Evolutionary conservation across 2,888 invertebrate genomes (phyloP), one percentile per base, ranked within the genome.

Genomic region (Drosophila longiperda): DNA sequence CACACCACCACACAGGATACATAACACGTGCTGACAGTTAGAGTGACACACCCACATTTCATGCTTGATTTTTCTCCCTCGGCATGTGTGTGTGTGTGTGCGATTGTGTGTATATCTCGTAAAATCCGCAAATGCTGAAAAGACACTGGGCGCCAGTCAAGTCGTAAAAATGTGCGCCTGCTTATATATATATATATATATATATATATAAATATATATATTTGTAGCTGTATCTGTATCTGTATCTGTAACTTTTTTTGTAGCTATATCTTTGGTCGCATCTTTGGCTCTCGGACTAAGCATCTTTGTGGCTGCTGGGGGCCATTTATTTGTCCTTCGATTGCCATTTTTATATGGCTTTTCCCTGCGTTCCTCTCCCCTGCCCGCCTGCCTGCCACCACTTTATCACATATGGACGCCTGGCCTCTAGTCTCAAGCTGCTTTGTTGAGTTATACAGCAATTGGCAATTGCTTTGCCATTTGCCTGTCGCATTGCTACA

Each of bases 81-180:
- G 42, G 9, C 20, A 15, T 38, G 29, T 55, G n/a, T 55, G 38
- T 38, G 54, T 45, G 32, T 32, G 42, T 53, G n/a, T 55, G 38
- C n/a, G 54, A 36, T 23, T 32, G 42, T 53, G 57, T 60, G 38
- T 38, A 8, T 45, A 15, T 61, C 73, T 85, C 82, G 77, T 82
- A 82, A 82, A 83, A 74, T 79, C 62, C 70, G 73, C 79, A 71
- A 71, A 77, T 70, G 72, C 80, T 67, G 63, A 55, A 58, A 83
- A 82, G 82, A 82, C 73, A 74, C 72, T 85, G 77, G 83, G 83
- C 83, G 83, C 83, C 83, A 83, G 83, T 70, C 69, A 69, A 67
- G 81, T 81, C 86, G 66, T 83, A 83, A 83, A 83, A 86, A 61
- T 77, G 76, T 76, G 66, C 62, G 75, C 67, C 70, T 70, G 23